Percentiles rank a stretch among this genome's conserved stretches.
Evolutionary conservation across 2,888 invertebrate genomes (phyloP).

Genomic region (Sepiola atlantica): DNA sequence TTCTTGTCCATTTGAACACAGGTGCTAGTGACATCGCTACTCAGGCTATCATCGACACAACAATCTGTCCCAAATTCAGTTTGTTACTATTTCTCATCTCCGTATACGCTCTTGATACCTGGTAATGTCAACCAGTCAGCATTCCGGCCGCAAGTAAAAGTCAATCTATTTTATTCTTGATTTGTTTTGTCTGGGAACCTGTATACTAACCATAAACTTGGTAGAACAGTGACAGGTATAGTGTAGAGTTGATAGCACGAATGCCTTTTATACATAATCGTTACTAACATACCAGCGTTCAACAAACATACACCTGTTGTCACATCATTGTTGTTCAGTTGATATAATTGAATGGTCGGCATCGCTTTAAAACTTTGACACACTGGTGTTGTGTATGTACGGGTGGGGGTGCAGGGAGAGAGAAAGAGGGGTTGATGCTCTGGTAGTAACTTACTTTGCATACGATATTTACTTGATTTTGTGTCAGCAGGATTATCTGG

Average conservation of each 20-base stretch:
- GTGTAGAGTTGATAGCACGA: neutral
- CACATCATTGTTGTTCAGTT: neutral
- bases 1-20: neutral
- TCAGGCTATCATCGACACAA: neutral
- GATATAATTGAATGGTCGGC: neutral
- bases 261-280: neutral
- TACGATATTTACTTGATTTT: neutral
- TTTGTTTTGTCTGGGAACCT: neutral
- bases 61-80: constrained; percentile 21
- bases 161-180: neutral
- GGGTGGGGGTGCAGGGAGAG: too few species aligned
- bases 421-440: neutral
- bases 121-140: neutral
- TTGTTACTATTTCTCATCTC: neutral
- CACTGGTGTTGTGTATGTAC: neutral
- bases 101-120: neutral
- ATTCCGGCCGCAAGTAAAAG: neutral
- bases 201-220: neutral
- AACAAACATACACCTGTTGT: neutral
- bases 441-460: neutral
- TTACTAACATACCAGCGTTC: neutral
- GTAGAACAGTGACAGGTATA: neutral
- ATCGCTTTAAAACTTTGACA: neutral
- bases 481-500: neutral
- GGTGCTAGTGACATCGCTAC: neutral